Evolutionary conservation across 2,888 invertebrate species (phyloP), one percentile per base, ranked within the genome.

Genomic region (Oeneis ivallda): DNA sequence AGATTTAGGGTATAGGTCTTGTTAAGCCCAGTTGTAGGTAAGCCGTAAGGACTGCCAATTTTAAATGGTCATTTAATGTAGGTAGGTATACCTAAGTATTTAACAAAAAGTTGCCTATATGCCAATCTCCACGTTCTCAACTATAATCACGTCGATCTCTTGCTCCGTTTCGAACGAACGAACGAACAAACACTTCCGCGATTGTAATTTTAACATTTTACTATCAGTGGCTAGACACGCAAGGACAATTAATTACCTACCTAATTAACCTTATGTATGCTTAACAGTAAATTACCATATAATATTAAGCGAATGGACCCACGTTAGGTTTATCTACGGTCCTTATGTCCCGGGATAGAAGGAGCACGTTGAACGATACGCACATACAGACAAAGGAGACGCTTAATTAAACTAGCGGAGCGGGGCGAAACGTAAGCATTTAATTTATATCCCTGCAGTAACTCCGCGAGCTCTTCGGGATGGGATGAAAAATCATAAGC

Each of bases 371-470:
- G 85, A 84, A 83, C 82, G 85, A 86, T 86, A 91, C 89, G 89
- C 87, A 90, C 87, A 86, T 87, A 80, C 86, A 87, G 83, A 85
- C 76, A 89, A 88, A 86, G 85, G 84, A 84, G 86, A 86, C 85
- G 88, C 89, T 91, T 91, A 91, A 91, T 92, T 91, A 92, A 91
- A 90, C 89, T 88, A 88, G 89, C 86, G 81, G 79, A 88, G 87
- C 87, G 83, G 83, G 83, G 86, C 87, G 85, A 90, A 90, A 90
- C 88, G 91, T 89, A 91, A 90, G 91, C 91, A 89, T 89, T 90
- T 88, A 91, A 90, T 91, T 90, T 91, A 91, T 90, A 89, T 86
- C 85, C 86, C 89, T 89, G 91, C 91, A 90, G 89, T 90, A 89
- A 89, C 85, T 89, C 85, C 87, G 86, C 90, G 87, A 82, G 84